A percentile compares a stretch with the other conserved stretches of the same genome.
Conservation (phyloP, 1,140 invertebrate species). For the Danaus melanippus region DNA sequence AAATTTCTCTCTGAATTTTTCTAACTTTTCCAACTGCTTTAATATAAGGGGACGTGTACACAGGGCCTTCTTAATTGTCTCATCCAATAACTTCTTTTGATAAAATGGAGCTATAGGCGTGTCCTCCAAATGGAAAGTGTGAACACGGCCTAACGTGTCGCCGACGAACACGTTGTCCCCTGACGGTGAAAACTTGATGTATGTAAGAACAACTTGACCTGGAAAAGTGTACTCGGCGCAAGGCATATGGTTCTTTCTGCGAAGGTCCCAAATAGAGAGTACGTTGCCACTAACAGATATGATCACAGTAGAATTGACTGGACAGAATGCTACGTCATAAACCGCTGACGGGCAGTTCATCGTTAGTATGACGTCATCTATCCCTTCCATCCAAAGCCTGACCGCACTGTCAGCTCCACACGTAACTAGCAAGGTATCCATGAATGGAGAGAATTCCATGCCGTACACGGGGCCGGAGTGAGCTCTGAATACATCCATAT, state of each 20-base stretch:
- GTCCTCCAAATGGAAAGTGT: constrained; percentile 78
- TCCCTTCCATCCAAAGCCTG: constrained; percentile 82
- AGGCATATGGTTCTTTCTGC: constrained; percentile 76
- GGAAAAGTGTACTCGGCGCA: constrained; percentile 73
- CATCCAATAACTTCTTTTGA: constrained; percentile 73
- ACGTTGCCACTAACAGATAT: constrained; percentile 81
- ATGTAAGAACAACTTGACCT: constrained; percentile 56
- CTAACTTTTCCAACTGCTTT: constrained; percentile 73
- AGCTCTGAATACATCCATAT: constrained; percentile 81
- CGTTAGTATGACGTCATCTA: constrained; percentile 77
- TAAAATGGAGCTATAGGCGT: constrained; percentile 79
- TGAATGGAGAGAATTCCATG: constrained; percentile 85
- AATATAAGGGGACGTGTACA: constrained; percentile 75
- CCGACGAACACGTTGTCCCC: constrained; percentile 79
- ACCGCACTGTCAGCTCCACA: constrained; percentile 88
- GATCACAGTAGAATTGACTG: constrained; percentile 86
- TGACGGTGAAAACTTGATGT: constrained; percentile 74
- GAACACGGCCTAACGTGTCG: constrained; percentile 75
- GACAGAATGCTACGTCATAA: constrained; percentile 82
- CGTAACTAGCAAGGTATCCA: constrained; percentile 82
- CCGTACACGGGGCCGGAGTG: constrained; percentile 86
- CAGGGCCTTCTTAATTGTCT: constrained; percentile 74
- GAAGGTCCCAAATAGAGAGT: constrained; percentile 82
- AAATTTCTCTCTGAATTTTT: constrained; percentile 38
- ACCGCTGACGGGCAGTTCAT: constrained; percentile 74